phyloP scores from a whole-genome alignment of 2,113 vertebrate species.

The Cyprinodon tularosa region DNA sequence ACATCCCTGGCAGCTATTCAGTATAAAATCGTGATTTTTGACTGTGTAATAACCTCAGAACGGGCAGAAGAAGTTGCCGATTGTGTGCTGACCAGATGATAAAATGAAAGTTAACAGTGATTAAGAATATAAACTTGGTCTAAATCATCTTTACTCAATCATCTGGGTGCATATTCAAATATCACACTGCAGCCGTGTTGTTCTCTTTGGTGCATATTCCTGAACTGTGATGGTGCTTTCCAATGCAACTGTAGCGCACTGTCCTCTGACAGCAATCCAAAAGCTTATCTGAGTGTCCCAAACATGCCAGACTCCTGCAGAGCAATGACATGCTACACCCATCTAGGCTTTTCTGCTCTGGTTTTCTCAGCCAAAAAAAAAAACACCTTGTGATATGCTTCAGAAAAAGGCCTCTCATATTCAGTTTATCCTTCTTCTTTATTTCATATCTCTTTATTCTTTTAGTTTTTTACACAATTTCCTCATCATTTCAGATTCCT shows the following conservation, averaged over 20 bases:
- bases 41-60: too few relatives aligned
- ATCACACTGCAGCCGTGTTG: not conserved
- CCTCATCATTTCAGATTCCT: too few relatives aligned
- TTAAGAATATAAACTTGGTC: not conserved
- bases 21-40: too few relatives aligned
- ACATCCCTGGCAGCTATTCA: too few relatives aligned
- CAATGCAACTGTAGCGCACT: not conserved
- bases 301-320: conserved; percentile 47
- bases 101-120: not conserved
- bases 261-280: conserved; percentile 27
- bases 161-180: not conserved
- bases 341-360: not conserved
- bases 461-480: not conserved
- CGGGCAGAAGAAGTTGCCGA: too few relatives aligned
- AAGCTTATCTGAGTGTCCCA: conserved; percentile 15
- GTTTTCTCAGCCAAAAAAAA: conserved; percentile 16
- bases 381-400: not conserved
- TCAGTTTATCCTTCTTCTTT: not conserved
- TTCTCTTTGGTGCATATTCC: not conserved
- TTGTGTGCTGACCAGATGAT: too few relatives aligned
- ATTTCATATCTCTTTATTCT: not conserved
- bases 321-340: conserved; percentile 22
- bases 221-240: conserved; percentile 1
- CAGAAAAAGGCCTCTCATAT: not conserved
- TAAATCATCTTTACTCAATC: too few relatives aligned